phyloP scores from a whole-genome alignment of 2,113 vertebrate species.

The Siphamia tubifer region DNA sequence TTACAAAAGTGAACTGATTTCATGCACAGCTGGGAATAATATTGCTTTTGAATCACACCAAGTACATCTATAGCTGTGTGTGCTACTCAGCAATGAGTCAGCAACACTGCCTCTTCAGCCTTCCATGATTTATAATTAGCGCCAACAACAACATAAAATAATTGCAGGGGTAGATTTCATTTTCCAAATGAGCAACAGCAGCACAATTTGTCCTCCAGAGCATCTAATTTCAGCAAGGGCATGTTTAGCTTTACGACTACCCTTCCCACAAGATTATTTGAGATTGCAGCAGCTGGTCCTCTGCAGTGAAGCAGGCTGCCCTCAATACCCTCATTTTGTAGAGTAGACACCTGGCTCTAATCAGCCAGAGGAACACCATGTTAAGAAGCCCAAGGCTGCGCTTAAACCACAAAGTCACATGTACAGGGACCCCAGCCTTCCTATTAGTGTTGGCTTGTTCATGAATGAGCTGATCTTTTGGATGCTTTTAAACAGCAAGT shows the following conservation, averaged over 20 bases:
- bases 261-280: conserved; percentile 62
- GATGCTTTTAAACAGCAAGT: not conserved
- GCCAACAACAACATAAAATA: conserved; percentile 68
- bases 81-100: conserved; percentile 52
- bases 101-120: conserved; percentile 33
- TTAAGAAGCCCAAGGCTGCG: conserved; percentile 42
- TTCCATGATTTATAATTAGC: conserved; percentile 59
- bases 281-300: conserved; percentile 56
- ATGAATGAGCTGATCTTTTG: conserved; percentile 3
- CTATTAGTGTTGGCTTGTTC: conserved; percentile 7
- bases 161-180: conserved; percentile 57
- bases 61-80: conserved; percentile 44
- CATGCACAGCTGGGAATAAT: conserved; percentile 69
- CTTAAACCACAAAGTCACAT: conserved; percentile 27
- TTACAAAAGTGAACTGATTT: conserved; percentile 58
- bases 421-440: not conserved
- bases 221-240: conserved; percentile 50
- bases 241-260: conserved; percentile 55
- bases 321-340: conserved; percentile 46
- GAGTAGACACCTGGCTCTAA: conserved; percentile 70
- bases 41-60: conserved; percentile 42
- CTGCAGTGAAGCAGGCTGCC: conserved; percentile 36
- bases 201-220: conserved; percentile 58
- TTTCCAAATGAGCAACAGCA: conserved; percentile 68
- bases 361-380: conserved; percentile 62